These are phyloP conservation scores for Coptotermes formosanus DNA, from an alignment of 1,140 invertebrate species.

Conservation along the genomic window DNA sequence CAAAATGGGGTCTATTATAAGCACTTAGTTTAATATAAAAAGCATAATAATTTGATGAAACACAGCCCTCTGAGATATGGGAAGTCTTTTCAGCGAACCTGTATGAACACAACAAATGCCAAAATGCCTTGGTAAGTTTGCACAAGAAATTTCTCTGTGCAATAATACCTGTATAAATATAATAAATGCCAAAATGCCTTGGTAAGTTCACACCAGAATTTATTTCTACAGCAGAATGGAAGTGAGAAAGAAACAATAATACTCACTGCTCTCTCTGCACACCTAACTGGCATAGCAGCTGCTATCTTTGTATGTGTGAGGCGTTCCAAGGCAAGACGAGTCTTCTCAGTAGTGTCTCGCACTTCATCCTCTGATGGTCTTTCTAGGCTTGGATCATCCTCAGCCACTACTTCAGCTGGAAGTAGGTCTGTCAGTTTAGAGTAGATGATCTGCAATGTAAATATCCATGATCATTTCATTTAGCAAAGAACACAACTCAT, in stretches of 20 bases:
- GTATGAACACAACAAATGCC: too few species aligned
- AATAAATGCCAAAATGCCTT: too few species aligned
- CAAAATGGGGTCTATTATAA: too few species aligned
- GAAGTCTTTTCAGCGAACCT: too few species aligned
- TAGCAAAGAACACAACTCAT: neutral
- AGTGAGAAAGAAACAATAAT: neutral
- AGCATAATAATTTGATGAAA: too few species aligned
- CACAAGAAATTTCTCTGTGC: too few species aligned
- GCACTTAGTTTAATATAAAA: too few species aligned
- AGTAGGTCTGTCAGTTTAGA: conserved; percentile 92
- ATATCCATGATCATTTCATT: conserved; percentile 21
- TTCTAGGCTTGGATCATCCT: conserved; percentile 86
- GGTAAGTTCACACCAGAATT: too few species aligned
- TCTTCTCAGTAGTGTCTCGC: conserved; percentile 83
- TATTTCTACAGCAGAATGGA: too few species aligned
- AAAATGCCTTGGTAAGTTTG: too few species aligned
- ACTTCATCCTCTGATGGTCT: conserved; percentile 84
- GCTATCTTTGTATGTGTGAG: conserved; percentile 87
- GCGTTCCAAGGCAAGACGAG: conserved; percentile 78
- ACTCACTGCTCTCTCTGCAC: conserved; percentile 76
- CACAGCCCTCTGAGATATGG: too few species aligned
- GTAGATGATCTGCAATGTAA: conserved; percentile 77
- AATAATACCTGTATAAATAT: conserved; percentile 21
- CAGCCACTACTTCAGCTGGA: conserved; percentile 87
- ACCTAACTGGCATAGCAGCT: conserved; percentile 89